Conservation (phyloP, 1,140 invertebrate genomes). For the Papilio polyxenes region DNA sequence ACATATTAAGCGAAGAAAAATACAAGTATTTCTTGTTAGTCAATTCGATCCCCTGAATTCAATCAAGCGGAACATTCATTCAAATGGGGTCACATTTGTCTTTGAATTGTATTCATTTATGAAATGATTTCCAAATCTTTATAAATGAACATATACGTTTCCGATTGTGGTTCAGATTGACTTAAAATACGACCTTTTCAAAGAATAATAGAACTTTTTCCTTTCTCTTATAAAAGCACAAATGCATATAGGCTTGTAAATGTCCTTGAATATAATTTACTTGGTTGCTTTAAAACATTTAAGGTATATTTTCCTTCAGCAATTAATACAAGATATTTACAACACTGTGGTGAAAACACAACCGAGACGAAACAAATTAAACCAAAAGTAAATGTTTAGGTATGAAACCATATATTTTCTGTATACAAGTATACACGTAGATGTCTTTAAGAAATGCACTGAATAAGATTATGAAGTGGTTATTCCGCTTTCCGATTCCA, state of each 20-base stretch:
- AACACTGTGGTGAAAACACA: too few relatives aligned
- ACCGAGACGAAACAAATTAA: too few relatives aligned
- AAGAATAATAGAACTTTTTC: not conserved
- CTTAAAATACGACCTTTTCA: conserved; percentile 31
- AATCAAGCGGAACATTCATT: conserved; percentile 55
- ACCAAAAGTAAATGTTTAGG: too few relatives aligned
- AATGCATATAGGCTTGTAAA: not conserved
- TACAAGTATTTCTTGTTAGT: not conserved
- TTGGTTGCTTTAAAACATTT: not conserved
- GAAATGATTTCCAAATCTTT: conserved; percentile 74
- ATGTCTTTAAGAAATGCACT: conserved; percentile 10
- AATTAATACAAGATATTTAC: too few relatives aligned
- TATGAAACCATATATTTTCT: not conserved
- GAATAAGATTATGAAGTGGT: conserved; percentile 67
- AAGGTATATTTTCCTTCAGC: not conserved
- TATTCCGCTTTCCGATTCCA: conserved; percentile 54
- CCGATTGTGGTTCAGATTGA: conserved; percentile 55
- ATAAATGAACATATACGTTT: conserved; percentile 70
- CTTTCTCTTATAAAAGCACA: not conserved
- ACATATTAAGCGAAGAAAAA: not conserved
- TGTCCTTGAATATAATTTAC: too few relatives aligned
- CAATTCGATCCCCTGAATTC: not conserved
- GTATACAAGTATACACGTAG: not conserved
- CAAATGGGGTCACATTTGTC: conserved; percentile 72
- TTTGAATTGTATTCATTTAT: conserved; percentile 78